Evolutionary conservation across 1,140 invertebrate species (phyloP).

Genomic region (Aplysia californica): DNA sequence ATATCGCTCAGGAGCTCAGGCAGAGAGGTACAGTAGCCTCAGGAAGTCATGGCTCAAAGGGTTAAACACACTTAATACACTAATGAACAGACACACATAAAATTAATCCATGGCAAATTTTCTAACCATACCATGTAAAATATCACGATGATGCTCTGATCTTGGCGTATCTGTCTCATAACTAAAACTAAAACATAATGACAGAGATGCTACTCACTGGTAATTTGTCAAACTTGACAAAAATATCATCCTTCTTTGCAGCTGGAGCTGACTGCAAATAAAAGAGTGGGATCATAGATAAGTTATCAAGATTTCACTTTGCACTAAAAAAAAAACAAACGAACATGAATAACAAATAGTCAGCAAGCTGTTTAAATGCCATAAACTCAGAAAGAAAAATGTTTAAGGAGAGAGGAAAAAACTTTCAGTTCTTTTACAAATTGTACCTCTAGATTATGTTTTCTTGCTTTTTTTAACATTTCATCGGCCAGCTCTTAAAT

Average conservation of each 20-base stretch:
- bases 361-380: not conserved
- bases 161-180: not conserved
- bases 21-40: not conserved
- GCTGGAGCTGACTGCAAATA: not conserved
- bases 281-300: not conserved
- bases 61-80: no score
- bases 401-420: not conserved
- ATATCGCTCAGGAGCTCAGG: no score
- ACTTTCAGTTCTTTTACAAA: not conserved
- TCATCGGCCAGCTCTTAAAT: no score
- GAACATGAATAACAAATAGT: not conserved
- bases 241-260: slow-evolving; percentile 16
- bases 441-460: no score
- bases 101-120: no score
- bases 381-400: not conserved
- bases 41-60: not conserved
- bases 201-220: slow-evolving; percentile 13
- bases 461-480: no score
- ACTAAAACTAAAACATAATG: not conserved
- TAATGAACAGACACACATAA: no score
- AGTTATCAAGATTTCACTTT: not conserved
- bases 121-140: no score
- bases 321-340: not conserved
- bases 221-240: slow-evolving; percentile 25
- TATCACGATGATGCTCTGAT: not conserved